A percentile compares a stretch with the other conserved stretches of the same genome.
Conservation (phyloP, 2,797 vertebrate genomes). For the Rhabdophis nuchalis region DNA sequence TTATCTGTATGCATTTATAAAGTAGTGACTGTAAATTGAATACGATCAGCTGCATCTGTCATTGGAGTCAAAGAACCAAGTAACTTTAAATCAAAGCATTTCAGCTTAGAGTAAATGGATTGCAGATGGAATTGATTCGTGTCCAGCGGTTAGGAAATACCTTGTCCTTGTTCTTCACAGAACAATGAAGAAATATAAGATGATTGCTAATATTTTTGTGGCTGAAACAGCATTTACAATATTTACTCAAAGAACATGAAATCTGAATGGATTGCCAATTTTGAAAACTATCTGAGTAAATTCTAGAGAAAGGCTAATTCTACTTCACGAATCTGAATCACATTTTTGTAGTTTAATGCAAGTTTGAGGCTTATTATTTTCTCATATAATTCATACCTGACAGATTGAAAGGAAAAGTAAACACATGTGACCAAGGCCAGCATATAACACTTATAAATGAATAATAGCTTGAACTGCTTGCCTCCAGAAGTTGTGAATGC, state of each 20-base stretch:
- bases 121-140: constrained; percentile 10
- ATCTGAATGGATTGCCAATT: not conserved
- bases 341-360: not conserved
- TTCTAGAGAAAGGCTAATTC: not conserved
- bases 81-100: not conserved
- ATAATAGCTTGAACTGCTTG: too few species aligned
- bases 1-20: not conserved
- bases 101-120: not conserved
- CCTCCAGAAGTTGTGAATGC: too few species aligned
- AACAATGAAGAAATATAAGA: not conserved
- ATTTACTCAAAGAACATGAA: not conserved
- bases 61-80: not conserved
- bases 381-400: not conserved
- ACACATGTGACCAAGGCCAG: not conserved
- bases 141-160: not conserved
- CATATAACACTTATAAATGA: not conserved
- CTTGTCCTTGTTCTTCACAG: constrained; percentile 2
- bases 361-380: not conserved
- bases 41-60: not conserved
- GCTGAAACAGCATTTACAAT: not conserved
- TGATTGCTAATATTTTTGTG: not conserved
- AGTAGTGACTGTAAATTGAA: not conserved
- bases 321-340: not conserved
- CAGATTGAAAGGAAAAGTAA: not conserved
- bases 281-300: not conserved